Evolutionary conservation across 2,113 vertebrate species (phyloP).

Genomic region (Melanostigma gelatinosum): DNA sequence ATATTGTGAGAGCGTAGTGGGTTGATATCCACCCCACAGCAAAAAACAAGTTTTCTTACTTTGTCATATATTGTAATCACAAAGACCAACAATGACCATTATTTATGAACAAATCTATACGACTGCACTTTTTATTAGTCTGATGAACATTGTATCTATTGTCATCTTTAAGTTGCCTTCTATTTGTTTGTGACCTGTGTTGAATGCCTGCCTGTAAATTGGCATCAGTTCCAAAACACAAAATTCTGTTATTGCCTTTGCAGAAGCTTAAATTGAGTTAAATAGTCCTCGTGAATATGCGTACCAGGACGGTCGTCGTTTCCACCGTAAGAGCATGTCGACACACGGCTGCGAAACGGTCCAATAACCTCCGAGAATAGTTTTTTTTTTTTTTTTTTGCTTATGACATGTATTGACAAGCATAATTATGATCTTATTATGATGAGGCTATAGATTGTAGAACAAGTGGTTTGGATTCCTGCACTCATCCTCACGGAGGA

Average conservation of each 20-base stretch:
- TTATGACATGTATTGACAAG: not conserved
- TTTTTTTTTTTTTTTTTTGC: not conserved
- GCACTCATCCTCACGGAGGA: not conserved
- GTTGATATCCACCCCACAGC: too few relatives aligned
- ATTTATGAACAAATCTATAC: too few relatives aligned
- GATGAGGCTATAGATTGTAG: not conserved
- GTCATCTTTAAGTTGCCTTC: not conserved
- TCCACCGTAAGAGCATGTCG: not conserved
- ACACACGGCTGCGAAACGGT: not conserved
- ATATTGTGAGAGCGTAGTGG: not conserved
- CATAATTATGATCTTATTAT: constrained; percentile 20
- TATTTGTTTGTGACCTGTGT: not conserved
- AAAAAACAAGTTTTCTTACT: too few relatives aligned
- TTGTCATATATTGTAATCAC: too few relatives aligned
- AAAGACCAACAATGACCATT: too few relatives aligned
- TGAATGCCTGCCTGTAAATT: too few relatives aligned
- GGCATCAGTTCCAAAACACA: too few relatives aligned
- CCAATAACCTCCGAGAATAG: not conserved
- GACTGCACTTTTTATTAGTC: not conserved
- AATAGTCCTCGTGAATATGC: too few relatives aligned
- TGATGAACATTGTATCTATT: not conserved
- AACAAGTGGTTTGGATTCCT: constrained; percentile 38
- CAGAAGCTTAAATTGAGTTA: too few relatives aligned
- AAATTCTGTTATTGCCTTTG: too few relatives aligned
- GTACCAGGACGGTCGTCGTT: not conserved